Evolutionary conservation across 30 jellyfish, hydroid and myxozoan species (phyloP).

Genomic region (Haliclystus octoradiatus): DNA sequence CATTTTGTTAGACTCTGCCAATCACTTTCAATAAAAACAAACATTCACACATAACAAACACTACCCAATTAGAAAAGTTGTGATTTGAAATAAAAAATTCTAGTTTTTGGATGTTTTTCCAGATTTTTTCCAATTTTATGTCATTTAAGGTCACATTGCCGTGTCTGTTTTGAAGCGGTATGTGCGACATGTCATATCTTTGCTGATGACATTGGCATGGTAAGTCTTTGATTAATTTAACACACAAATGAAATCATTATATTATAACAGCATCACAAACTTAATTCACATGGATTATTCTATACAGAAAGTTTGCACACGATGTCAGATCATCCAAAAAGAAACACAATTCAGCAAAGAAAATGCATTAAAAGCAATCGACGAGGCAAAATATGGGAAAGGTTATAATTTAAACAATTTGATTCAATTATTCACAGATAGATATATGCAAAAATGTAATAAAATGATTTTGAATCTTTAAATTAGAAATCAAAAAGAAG

Average conservation of each 20-base stretch:
- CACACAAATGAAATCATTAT: neutral
- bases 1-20: no score
- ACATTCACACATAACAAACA: no score
- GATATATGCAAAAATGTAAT: no score
- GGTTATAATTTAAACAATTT: no score
- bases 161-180: conserved; percentile 81
- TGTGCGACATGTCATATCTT: conserved; percentile 81
- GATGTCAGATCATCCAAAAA: conserved; percentile 81
- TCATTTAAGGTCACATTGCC: conserved; percentile 79
- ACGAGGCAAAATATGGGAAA: conserved; percentile 84
- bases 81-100: no score
- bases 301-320: conserved; percentile 60
- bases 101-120: no score
- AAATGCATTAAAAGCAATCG: conserved; percentile 81
- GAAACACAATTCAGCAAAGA: conserved; percentile 88
- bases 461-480: no score
- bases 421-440: no score
- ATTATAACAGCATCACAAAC: no score
- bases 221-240: neutral
- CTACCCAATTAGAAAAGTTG: no score
- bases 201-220: conserved; percentile 64
- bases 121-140: no score
- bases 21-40: no score
- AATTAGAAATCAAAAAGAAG: neutral
- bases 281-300: neutral